A percentile compares a stretch with the other conserved stretches of the same genome.
Evolutionary conservation across 1,140 invertebrate genomes (phyloP).

Genomic region (Drosophila rufa): DNA sequence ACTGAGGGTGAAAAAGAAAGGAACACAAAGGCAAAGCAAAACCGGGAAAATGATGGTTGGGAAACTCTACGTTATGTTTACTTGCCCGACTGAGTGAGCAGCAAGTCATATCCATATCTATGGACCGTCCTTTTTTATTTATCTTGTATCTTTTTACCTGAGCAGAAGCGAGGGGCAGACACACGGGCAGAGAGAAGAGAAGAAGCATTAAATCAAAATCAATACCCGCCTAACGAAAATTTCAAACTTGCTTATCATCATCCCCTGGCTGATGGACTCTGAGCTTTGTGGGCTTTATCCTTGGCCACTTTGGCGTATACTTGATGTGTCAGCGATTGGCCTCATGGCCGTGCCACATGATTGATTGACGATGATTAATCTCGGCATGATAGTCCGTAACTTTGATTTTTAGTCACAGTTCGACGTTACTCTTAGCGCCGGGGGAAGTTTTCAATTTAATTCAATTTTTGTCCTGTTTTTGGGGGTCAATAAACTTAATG

Average conservation of each 20-base stretch:
- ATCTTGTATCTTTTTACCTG: conserved; percentile 53
- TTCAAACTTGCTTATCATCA: conserved; percentile 58
- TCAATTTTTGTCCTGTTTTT: conserved; percentile 10
- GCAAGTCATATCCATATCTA: conserved; percentile 44
- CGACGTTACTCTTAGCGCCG: not conserved
- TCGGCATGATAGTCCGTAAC: conserved; percentile 45
- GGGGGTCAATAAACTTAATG: conserved; percentile 19
- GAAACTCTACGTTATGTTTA: conserved; percentile 52
- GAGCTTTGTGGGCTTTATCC: conserved; percentile 29
- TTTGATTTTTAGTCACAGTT: conserved; percentile 69
- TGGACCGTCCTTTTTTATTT: conserved; percentile 56
- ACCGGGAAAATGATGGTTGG: conserved; percentile 12
- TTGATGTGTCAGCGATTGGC: conserved; percentile 57
- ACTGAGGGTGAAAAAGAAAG: not conserved
- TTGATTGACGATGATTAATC: conserved; percentile 68
- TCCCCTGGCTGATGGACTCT: conserved; percentile 27
- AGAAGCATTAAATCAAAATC: conserved; percentile 62
- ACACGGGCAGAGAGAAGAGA: not conserved
- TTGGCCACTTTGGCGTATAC: conserved; percentile 66
- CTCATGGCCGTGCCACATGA: conserved; percentile 53
- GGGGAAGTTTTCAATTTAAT: conserved; percentile 15
- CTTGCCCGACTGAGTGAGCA: conserved; percentile 28
- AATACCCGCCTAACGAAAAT: conserved; percentile 63
- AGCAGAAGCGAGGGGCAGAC: not conserved
- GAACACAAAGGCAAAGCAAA: conserved; percentile 16